Evolutionary conservation across 1,140 invertebrate genomes (phyloP).

Genomic region (Solenopsis fugax): DNA sequence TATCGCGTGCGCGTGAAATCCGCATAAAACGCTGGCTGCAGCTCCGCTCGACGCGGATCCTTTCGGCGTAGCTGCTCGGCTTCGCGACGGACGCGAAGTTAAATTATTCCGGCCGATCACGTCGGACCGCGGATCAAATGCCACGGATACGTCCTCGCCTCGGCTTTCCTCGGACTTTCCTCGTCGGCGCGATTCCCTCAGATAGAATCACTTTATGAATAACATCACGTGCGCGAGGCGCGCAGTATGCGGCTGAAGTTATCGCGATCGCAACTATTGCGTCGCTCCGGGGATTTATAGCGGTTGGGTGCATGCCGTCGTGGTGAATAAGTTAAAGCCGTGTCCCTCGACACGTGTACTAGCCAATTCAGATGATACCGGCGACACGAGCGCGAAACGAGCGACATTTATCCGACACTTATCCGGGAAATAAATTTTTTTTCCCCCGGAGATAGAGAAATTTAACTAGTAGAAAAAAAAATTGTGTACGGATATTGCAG

Average conservation of each 20-base stretch:
- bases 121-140: not conserved
- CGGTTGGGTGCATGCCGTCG: not conserved
- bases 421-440: slow-evolving; percentile 1
- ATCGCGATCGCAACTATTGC: slow-evolving; percentile 43
- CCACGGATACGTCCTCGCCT: no score
- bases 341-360: not conserved
- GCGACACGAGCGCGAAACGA: not conserved
- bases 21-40: not conserved
- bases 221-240: slow-evolving; percentile 5
- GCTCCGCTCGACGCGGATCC: not conserved
- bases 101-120: not conserved
- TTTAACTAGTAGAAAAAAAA: slow-evolving; percentile 7
- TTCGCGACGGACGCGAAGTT: not conserved
- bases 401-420: not conserved
- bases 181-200: not conserved
- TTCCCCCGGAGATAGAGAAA: not conserved
- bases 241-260: slow-evolving; percentile 13
- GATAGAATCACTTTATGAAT: slow-evolving; percentile 32
- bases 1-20: slow-evolving; percentile 31
- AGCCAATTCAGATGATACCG: not conserved
- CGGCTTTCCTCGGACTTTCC: slow-evolving; percentile 1
- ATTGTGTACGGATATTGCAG: not conserved
- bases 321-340: slow-evolving; percentile 23
- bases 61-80: not conserved
- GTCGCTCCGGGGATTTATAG: slow-evolving; percentile 11